A percentile compares a stretch with the other conserved stretches of the same genome.
Conservation (phyloP, 2,797 vertebrate species). For the Dendrocincla tyrannina region DNA sequence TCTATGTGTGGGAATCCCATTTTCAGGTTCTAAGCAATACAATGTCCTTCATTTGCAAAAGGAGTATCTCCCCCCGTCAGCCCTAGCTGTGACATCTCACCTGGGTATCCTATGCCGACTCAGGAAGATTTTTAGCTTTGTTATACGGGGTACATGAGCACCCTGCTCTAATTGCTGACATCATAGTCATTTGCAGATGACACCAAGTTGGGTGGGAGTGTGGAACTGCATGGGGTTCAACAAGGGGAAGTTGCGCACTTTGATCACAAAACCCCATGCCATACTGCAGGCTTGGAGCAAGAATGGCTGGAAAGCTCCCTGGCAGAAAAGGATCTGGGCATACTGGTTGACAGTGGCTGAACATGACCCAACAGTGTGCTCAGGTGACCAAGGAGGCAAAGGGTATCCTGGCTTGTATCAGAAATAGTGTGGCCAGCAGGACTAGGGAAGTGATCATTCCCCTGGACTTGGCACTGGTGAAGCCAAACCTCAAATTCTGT, state of each 20-base stretch:
- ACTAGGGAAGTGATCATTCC: neutral
- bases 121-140: neutral
- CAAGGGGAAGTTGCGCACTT: neutral
- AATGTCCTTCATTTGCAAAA: neutral
- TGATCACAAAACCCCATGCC: neutral
- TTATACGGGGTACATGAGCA: neutral
- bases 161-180: neutral
- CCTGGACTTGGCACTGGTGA: neutral
- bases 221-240: neutral
- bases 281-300: neutral
- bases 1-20: neutral
- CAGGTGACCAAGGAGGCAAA: neutral
- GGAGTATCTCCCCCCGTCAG: neutral
- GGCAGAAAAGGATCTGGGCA: neutral
- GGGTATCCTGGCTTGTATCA: neutral
- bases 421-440: neutral
- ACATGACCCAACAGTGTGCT: neutral
- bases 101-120: neutral
- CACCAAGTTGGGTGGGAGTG: neutral
- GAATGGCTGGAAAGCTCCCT: neutral
- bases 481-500: rapidly evolving
- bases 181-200: neutral
- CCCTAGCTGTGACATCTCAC: neutral
- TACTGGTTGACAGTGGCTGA: neutral
- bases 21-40: neutral